Conservation (phyloP, 2,797 vertebrate genomes). For the Octomys mimax region DNA sequence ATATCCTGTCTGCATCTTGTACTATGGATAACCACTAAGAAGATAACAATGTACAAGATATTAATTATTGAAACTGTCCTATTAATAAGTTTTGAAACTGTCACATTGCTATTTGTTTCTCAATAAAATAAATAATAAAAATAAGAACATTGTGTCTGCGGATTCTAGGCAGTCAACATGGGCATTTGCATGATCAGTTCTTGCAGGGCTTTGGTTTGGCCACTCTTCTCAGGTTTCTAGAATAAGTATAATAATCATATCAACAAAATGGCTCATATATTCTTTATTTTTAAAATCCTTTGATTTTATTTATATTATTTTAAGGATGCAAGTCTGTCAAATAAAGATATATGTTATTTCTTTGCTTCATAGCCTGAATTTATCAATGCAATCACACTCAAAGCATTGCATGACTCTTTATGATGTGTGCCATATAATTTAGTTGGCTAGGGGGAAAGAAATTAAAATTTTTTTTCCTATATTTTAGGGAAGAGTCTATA, state of each 20-base stretch:
- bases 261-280: background rate
- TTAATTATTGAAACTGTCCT: too few species aligned
- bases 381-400: background rate
- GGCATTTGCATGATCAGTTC: background rate
- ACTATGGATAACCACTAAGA: too few species aligned
- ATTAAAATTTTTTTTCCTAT: too few species aligned
- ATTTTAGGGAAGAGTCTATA: too few species aligned
- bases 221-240: background rate
- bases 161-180: background rate
- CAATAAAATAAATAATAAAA: too few species aligned
- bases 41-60: too few species aligned
- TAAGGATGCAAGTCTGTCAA: background rate
- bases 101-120: too few species aligned
- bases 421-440: background rate
- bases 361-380: background rate
- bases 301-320: conserved; percentile 49
- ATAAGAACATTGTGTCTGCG: background rate
- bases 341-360: background rate
- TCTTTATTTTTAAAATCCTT: conserved; percentile 31
- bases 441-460: background rate
- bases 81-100: too few species aligned
- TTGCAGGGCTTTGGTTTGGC: background rate
- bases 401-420: background rate
- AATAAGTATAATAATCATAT: conserved; percentile 8
- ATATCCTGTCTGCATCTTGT: too few species aligned